Percentiles rank a stretch among this genome's conserved stretches.
Evolutionary conservation across 2,113 vertebrate genomes (phyloP).

Genomic region (Morphnarchus princeps): DNA sequence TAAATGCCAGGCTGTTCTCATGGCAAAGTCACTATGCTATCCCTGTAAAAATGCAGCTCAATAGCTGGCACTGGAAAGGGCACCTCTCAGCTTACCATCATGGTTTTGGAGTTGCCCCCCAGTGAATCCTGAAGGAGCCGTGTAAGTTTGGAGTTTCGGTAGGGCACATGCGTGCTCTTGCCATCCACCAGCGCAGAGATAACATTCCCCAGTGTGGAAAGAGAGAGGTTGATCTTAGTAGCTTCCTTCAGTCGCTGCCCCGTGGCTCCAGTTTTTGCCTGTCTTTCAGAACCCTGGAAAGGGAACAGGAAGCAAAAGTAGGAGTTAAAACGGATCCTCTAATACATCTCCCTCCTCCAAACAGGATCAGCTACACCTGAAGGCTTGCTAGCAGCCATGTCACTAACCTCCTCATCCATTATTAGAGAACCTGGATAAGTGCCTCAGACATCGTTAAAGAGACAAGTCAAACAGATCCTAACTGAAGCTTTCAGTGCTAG

Average conservation of each 20-base stretch:
- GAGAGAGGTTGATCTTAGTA: conserved; percentile 97
- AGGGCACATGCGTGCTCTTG: conserved; percentile 97
- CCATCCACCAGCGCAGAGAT: conserved; percentile 98
- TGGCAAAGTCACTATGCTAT: too few species aligned
- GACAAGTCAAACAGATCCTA: background rate
- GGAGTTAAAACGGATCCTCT: background rate
- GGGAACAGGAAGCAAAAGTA: background rate
- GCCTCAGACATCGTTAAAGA: background rate
- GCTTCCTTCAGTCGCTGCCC: conserved; percentile 97
- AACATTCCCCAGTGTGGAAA: conserved; percentile 96
- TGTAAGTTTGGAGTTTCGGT: conserved; percentile 97
- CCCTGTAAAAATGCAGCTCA: background rate
- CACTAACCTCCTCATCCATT: background rate
- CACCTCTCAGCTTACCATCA: conserved; percentile 85
- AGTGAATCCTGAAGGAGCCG: conserved; percentile 95
- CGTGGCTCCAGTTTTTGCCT: conserved; percentile 96
- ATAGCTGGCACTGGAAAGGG: background rate
- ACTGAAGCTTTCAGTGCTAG: background rate
- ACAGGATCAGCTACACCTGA: background rate
- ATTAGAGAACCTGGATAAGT: background rate
- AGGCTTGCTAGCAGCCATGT: background rate
- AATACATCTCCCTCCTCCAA: background rate
- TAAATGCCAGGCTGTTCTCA: background rate
- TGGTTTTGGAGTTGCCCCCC: conserved; percentile 98
- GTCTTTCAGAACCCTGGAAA: conserved; percentile 93